Percentiles rank a stretch among this genome's conserved stretches.
Evolutionary conservation across 1,140 invertebrate genomes (phyloP).

Genomic region (Lucilia cuprina): DNA sequence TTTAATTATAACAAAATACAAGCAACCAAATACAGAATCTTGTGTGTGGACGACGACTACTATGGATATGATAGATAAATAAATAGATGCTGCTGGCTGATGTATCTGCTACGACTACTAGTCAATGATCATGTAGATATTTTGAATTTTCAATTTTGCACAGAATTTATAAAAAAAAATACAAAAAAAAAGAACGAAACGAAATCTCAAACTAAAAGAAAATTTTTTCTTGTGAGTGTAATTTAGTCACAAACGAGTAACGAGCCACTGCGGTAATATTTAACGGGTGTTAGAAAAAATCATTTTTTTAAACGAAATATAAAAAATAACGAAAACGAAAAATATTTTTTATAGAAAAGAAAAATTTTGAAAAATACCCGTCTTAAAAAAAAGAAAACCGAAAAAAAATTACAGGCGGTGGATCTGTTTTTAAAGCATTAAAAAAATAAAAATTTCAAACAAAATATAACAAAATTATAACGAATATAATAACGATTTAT

Average conservation of each 20-base stretch:
- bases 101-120: neutral
- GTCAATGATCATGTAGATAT: slow-evolving; percentile 23
- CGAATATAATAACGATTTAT: slow-evolving; percentile 1
- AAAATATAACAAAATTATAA: neutral
- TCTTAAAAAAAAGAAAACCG: neutral
- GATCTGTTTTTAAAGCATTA: neutral
- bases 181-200: neutral
- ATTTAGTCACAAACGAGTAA: slow-evolving; percentile 33
- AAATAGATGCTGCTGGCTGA: neutral
- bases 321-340: slow-evolving; percentile 23
- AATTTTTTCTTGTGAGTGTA: slow-evolving; percentile 3
- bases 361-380: neutral
- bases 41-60: slow-evolving; percentile 9
- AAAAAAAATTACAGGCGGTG: slow-evolving; percentile 16
- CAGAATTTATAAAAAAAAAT: slow-evolving; percentile 1
- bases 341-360: slow-evolving; percentile 19
- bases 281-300: slow-evolving; percentile 7
- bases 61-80: neutral
- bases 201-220: slow-evolving; percentile 24
- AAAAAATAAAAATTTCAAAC: slow-evolving; percentile 9
- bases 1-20: slow-evolving; percentile 2
- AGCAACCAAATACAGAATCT: neutral
- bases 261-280: slow-evolving; percentile 30
- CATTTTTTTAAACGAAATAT: neutral
- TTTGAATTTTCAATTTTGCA: slow-evolving; percentile 33